Conservation (phyloP, 1,140 invertebrate genomes). For the Bombus affinis region DNA sequence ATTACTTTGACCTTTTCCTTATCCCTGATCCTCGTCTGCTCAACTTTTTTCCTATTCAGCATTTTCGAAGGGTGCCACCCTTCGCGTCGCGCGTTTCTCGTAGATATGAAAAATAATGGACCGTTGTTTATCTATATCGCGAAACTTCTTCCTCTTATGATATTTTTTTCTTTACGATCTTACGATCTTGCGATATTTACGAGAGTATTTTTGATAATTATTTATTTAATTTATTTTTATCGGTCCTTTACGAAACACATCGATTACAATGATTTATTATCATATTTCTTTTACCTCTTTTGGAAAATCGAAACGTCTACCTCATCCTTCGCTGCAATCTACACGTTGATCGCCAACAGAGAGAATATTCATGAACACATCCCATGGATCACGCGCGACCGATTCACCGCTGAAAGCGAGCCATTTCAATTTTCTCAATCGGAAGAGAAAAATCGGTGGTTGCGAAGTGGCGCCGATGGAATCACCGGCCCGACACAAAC, state of each 20-base stretch:
- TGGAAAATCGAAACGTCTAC: not conserved
- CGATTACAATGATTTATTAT: not conserved
- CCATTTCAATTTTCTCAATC: conserved; percentile 47
- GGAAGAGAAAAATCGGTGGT: conserved; percentile 29
- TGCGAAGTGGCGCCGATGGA: conserved; percentile 27
- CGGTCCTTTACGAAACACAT: not conserved
- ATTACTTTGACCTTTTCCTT: conserved; percentile 11
- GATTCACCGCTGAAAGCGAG: conserved; percentile 1
- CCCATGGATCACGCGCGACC: not conserved
- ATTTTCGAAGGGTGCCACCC: not conserved
- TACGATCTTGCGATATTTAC: too few relatives aligned
- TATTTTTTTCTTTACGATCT: too few relatives aligned
- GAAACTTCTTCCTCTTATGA: not conserved
- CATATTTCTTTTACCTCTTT: too few relatives aligned
- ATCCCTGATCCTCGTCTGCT: not conserved
- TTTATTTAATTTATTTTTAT: not conserved
- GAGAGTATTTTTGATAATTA: not conserved
- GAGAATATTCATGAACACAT: conserved; percentile 6
- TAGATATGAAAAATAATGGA: conserved; percentile 6
- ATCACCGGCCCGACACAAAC: conserved; percentile 37
- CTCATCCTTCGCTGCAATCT: not conserved
- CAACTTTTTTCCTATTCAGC: not conserved
- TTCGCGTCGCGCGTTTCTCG: not conserved
- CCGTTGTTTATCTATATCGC: not conserved
- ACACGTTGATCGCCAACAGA: not conserved